Percentiles rank a stretch among this genome's conserved stretches.
Evolutionary conservation across 2,797 vertebrate genomes (phyloP).

Genomic region (Xenops minutus): DNA sequence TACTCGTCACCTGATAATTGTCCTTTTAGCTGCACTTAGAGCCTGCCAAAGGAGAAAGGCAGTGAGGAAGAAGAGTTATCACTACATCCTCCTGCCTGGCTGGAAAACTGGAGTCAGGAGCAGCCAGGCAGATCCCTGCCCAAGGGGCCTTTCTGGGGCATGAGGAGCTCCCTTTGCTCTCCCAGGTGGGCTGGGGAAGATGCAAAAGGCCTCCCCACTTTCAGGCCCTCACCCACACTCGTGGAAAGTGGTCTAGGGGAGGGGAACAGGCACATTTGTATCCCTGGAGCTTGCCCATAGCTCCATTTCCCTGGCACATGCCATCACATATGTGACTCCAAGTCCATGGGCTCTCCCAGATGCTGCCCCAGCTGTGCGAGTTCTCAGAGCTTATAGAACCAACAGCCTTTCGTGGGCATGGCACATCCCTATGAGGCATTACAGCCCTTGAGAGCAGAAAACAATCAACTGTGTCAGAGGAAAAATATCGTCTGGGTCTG

Average conservation of each 20-base stretch:
- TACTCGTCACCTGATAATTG: not conserved
- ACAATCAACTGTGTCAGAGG: not conserved
- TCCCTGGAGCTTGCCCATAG: not conserved
- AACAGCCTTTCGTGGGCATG: not conserved
- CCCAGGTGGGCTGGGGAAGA: not conserved
- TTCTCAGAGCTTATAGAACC: not conserved
- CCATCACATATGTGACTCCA: not conserved
- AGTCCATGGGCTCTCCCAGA: not conserved
- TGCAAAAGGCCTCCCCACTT: not conserved
- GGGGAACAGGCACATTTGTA: not conserved
- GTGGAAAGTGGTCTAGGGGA: fast-evolving
- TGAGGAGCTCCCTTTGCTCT: not conserved
- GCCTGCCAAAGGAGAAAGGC: not conserved
- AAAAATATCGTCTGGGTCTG: not conserved
- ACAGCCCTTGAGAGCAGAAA: not conserved
- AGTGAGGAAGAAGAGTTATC: not conserved
- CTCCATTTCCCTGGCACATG: not conserved
- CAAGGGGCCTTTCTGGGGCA: not conserved
- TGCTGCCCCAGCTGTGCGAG: not conserved
- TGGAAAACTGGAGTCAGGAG: not conserved
- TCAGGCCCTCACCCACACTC: fast-evolving
- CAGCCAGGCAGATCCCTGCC: not conserved
- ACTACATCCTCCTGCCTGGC: not conserved
- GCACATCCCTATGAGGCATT: not conserved
- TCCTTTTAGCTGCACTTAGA: not conserved